Conservation (phyloP, 2,888 invertebrate genomes). For the Tenthredo distinguenda region DNA sequence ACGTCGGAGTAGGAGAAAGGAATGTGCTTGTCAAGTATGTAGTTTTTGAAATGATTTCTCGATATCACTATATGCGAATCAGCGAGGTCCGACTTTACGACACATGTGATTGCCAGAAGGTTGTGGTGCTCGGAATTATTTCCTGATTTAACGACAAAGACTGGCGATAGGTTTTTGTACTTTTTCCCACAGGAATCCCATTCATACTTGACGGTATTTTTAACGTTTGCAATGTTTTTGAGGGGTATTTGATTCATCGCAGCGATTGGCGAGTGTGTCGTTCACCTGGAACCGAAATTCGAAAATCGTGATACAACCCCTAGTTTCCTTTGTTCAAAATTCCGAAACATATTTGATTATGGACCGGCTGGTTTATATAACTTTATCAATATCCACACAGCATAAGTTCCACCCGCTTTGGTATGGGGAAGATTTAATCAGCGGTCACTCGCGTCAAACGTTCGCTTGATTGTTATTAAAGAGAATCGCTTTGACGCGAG, state of each 20-base stretch:
- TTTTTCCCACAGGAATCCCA: too few species aligned
- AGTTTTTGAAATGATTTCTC: too few species aligned
- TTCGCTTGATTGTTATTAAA: slow-evolving; percentile 50
- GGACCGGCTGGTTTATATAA: neutral
- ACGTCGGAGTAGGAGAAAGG: too few species aligned
- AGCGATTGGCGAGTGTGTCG: neutral
- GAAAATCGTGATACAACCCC: neutral
- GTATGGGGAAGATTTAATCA: slow-evolving; percentile 28
- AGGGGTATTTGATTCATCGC: neutral
- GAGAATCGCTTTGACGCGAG: slow-evolving; percentile 43
- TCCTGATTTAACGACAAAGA: too few species aligned
- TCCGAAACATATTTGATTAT: neutral
- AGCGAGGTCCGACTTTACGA: too few species aligned
- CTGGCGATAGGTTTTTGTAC: too few species aligned
- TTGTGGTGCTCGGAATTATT: too few species aligned
- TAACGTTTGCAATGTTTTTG: neutral
- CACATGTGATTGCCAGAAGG: too few species aligned
- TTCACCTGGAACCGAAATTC: neutral
- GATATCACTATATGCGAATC: too few species aligned
- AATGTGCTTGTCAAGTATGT: too few species aligned
- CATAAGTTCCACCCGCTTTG: neutral
- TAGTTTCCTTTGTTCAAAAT: slow-evolving; percentile 23
- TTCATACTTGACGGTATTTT: too few species aligned
- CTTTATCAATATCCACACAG: neutral
- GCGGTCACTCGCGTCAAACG: slow-evolving; percentile 46